Evolutionary conservation across 2,113 vertebrate genomes (phyloP), one percentile per base, ranked within the genome.

Genomic region (human (Homo sapiens)): DNA sequence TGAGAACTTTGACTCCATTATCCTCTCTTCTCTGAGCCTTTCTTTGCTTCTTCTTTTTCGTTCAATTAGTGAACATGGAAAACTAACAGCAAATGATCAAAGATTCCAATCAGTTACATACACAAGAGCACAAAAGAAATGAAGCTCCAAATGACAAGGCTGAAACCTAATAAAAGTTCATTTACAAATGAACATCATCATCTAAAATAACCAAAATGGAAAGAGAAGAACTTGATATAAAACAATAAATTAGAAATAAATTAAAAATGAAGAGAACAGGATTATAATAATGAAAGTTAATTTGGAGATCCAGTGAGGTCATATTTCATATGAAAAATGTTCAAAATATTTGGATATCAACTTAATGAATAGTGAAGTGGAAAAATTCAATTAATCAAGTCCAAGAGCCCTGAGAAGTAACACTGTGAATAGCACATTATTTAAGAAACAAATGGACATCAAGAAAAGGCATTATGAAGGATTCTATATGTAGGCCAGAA

Each of bases 261-360:
- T 97, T 97, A 82, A 97, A 98, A 97, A 97, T 88, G 95, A 97
- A 93, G 57, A 83, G 95, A 97, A 98, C 95, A 98, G 96, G 84
- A 50, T 96, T 72, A 93, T 48, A 91, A 97, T 96, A 97, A 98
- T 97, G 76, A 92, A 91, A 98, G 96, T 95, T 97, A 97, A 98
- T 97, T 85, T 96, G 78, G 90, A 93, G 81, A 96, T 27, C 75
- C 55, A 93, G 14, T 72, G 85, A 97, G 89, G 94, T 95, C 95
- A 97, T 86, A 95, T 96, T 97, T 97, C 93, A 93, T 89, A 89
- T 43, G 70, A 98, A 95, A 80, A 96, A 93, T 97, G 93, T 70
- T 97, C 96, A 95, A 98, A 98, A 97, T 95, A 97, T 98, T 98
- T 98, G 97, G 96, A 93, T 97, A 97, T 96, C 93, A 96, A 85